Percentiles rank a stretch among this genome's conserved stretches.
Evolutionary conservation across 2,113 vertebrate species (phyloP).

Genomic region (Periophthalmodon schlosseri): DNA sequence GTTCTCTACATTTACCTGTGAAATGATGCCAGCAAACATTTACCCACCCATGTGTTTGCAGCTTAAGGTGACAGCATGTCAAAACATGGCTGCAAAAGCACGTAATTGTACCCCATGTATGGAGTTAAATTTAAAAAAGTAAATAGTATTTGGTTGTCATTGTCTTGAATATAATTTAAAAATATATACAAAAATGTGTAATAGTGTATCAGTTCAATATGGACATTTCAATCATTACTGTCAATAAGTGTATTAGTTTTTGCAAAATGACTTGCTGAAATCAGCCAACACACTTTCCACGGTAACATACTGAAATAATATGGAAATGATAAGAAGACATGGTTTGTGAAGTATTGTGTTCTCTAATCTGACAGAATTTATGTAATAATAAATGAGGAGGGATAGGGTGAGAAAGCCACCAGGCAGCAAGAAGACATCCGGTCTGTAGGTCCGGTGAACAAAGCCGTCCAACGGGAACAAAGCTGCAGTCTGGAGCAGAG

Average conservation of each 20-base stretch:
- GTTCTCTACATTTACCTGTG: conserved; percentile 18
- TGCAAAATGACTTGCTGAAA: background rate
- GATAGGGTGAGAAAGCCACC: conserved; percentile 36
- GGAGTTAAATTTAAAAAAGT: background rate
- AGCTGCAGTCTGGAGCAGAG: conserved; percentile 63
- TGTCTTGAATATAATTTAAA: background rate
- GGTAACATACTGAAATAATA: background rate
- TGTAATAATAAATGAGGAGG: conserved; percentile 24
- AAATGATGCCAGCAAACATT: conserved; percentile 30
- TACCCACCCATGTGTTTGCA: background rate
- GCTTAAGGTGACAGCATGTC: conserved; percentile 1
- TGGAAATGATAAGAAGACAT: background rate
- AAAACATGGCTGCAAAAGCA: conserved; percentile 1
- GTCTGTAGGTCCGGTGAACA: conserved; percentile 58
- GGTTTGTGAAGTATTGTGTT: background rate
- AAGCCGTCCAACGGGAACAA: conserved; percentile 65
- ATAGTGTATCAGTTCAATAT: no score
- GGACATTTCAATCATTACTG: no score
- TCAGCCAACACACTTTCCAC: background rate
- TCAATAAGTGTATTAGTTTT: background rate
- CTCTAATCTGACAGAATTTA: background rate
- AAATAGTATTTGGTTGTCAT: background rate
- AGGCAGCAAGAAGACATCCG: conserved; percentile 67
- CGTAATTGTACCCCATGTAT: background rate
- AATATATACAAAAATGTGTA: no score